phyloP scores from a whole-genome alignment of 2,113 vertebrate genomes.

The Scomber japonicus region DNA sequence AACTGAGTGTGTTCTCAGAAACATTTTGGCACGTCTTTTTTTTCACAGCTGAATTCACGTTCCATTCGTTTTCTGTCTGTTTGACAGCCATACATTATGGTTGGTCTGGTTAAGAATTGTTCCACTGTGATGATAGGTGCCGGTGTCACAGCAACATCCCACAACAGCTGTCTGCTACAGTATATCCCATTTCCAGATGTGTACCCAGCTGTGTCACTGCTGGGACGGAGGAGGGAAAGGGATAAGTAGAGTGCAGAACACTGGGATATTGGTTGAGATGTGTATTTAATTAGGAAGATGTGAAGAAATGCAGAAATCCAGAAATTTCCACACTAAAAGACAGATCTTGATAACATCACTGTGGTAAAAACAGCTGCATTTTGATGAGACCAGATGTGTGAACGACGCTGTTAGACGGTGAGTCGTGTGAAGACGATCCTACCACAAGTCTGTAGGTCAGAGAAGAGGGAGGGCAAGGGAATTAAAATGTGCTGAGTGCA shows the following conservation, averaged over 20 bases:
- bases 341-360: not conserved
- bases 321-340: not conserved
- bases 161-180: conserved; percentile 59
- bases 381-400: not conserved
- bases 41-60: conserved; percentile 34
- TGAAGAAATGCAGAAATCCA: not conserved
- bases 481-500: conserved; percentile 81
- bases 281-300: conserved; percentile 11
- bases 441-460: conserved; percentile 72
- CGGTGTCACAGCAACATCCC: conserved; percentile 49
- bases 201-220: conserved; percentile 41
- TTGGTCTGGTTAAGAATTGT: conserved; percentile 37
- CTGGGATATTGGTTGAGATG: not conserved
- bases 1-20: not conserved
- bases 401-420: not conserved
- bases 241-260: not conserved
- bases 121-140: conserved; percentile 50
- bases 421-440: conserved; percentile 16
- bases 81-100: conserved; percentile 39
- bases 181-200: conserved; percentile 57
- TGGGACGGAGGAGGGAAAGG: not conserved
- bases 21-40: conserved; percentile 11
- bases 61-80: conserved; percentile 28
- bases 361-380: not conserved
- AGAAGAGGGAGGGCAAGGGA: conserved; percentile 48